Percentiles rank a stretch among this genome's conserved stretches.
Evolutionary conservation across 2,888 invertebrate genomes (phyloP).

Genomic region (Cheilosia vernalis): DNA sequence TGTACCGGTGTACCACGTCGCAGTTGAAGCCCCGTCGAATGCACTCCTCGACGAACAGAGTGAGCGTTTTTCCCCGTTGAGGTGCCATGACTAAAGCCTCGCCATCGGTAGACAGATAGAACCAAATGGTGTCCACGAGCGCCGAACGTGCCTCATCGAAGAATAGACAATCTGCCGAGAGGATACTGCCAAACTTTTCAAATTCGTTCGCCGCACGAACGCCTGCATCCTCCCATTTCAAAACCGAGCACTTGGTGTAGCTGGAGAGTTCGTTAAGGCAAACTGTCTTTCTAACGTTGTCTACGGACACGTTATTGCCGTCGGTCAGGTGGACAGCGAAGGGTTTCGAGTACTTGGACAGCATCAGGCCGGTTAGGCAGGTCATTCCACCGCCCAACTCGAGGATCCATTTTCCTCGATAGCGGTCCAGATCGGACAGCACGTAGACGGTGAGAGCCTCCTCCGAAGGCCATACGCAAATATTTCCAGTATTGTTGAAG

Average conservation of each 20-base stretch:
- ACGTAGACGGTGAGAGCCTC: slow-evolving; percentile 89
- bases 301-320: slow-evolving; percentile 90
- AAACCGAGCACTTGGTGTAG: slow-evolving; percentile 84
- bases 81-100: slow-evolving; percentile 91
- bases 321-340: slow-evolving; percentile 89
- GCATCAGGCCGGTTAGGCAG: slow-evolving; percentile 90
- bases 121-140: slow-evolving; percentile 88
- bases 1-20: slow-evolving; percentile 86
- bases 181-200: slow-evolving; percentile 87
- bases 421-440: slow-evolving; percentile 86
- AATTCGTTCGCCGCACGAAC: slow-evolving; percentile 80
- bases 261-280: slow-evolving; percentile 86
- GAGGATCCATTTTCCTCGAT: slow-evolving; percentile 88
- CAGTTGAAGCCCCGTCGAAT: slow-evolving; percentile 85
- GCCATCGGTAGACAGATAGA: slow-evolving; percentile 86
- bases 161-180: slow-evolving; percentile 92
- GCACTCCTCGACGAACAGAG: slow-evolving; percentile 87
- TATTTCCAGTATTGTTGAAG: slow-evolving; percentile 92
- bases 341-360: slow-evolving; percentile 87
- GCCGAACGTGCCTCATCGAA: slow-evolving; percentile 89
- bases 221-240: slow-evolving; percentile 85
- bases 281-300: slow-evolving; percentile 88
- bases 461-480: slow-evolving; percentile 92
- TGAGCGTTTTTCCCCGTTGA: slow-evolving; percentile 88
- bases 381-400: slow-evolving; percentile 95